phyloP scores from a whole-genome alignment of 2,797 vertebrate genomes.

The Tragopan temminckii region DNA sequence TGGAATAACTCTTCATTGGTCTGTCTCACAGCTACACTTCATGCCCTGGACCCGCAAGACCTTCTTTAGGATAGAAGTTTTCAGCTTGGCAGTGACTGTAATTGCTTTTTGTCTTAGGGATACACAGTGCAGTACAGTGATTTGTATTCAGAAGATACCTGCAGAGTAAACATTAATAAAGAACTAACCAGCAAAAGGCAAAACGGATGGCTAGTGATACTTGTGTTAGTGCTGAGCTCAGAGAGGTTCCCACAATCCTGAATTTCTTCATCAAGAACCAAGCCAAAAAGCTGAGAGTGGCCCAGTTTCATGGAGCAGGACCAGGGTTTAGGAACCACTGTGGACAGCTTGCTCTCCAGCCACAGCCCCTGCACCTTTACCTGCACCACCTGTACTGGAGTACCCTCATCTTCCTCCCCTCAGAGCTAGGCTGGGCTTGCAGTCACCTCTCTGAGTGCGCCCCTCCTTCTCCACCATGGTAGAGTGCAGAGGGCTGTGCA shows the following conservation, averaged over 20 bases:
- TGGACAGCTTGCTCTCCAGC: neutral
- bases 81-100: neutral
- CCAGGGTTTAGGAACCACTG: neutral
- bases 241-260: neutral
- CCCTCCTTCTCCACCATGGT: neutral
- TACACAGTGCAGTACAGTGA: neutral
- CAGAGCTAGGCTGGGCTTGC: neutral
- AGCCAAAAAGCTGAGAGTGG: neutral
- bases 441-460: neutral
- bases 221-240: neutral
- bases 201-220: neutral
- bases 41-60: accelerated
- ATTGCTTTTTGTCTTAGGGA: slow-evolving; percentile 6
- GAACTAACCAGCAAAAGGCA: neutral
- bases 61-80: neutral
- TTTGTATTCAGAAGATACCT: neutral
- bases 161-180: neutral
- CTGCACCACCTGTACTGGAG: too few species aligned
- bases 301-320: neutral
- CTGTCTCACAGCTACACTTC: neutral
- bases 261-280: neutral
- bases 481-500: slow-evolving; percentile 7
- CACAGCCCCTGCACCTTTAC: neutral
- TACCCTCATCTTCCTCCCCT: neutral
- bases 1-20: neutral